Evolutionary conservation across 2,888 invertebrate genomes (phyloP).

Genomic region (Oxyscelio sp.): DNA sequence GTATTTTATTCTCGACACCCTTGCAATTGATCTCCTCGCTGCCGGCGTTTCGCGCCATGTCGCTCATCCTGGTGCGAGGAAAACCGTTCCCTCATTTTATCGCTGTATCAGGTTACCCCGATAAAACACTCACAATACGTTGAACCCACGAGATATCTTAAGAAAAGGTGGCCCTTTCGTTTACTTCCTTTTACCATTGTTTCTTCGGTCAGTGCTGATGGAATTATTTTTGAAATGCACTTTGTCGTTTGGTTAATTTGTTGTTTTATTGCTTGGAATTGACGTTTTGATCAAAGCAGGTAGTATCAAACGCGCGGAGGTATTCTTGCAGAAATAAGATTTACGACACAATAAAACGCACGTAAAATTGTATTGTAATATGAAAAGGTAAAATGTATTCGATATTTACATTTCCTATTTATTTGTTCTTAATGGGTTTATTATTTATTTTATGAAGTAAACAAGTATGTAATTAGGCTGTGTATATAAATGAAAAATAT

Average conservation of each 20-base stretch:
- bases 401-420: neutral
- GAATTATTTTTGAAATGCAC: constrained; percentile 37
- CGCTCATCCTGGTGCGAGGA: constrained; percentile 25
- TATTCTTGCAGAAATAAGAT: neutral
- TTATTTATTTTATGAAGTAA: neutral
- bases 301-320: neutral
- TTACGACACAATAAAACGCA: constrained; percentile 5
- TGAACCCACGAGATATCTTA: constrained; percentile 37
- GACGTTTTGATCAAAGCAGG: neutral
- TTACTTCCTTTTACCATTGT: constrained; percentile 50
- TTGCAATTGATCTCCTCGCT: constrained; percentile 50
- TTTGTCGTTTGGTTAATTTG: constrained; percentile 24
- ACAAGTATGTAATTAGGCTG: neutral
- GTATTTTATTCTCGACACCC: constrained; percentile 80
- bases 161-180: constrained; percentile 12
- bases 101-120: constrained; percentile 56
- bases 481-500: too few relatives aligned
- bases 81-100: constrained; percentile 56
- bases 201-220: neutral
- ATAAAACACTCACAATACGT: constrained; percentile 50
- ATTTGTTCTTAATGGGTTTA: neutral
- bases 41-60: constrained; percentile 42
- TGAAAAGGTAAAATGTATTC: neutral
- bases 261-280: neutral
- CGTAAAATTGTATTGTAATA: neutral